These are phyloP conservation scores for Erythrocercus mccallii DNA, from an alignment of 2,113 vertebrate genomes.

Conservation along the genomic window DNA sequence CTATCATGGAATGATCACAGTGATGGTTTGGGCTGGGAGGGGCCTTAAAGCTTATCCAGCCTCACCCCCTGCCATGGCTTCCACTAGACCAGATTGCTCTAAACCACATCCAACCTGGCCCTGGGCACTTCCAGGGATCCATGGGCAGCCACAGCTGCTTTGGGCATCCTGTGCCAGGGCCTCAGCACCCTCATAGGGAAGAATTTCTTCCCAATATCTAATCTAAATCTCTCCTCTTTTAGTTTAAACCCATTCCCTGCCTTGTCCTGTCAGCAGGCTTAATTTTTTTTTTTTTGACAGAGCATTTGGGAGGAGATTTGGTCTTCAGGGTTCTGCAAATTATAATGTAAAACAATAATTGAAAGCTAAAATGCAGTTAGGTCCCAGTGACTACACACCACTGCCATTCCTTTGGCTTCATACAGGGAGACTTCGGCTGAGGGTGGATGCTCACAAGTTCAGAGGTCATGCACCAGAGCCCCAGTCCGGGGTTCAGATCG, in stretches of 20 bases:
- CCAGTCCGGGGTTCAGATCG: rapidly evolving
- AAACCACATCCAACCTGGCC: neutral
- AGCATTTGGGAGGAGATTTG: neutral
- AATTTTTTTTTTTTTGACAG: neutral
- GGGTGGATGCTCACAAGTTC: neutral
- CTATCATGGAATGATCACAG: neutral
- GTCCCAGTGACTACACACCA: neutral
- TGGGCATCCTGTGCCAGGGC: neutral
- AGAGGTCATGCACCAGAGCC: neutral
- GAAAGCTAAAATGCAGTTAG: neutral
- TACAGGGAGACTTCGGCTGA: neutral
- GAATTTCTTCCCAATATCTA: neutral
- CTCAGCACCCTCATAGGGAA: neutral
- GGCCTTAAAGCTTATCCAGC: neutral
- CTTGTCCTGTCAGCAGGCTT: neutral
- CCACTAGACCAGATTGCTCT: neutral
- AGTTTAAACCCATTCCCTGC: neutral
- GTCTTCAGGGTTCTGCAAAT: neutral
- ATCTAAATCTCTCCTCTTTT: neutral
- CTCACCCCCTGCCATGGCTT: neutral
- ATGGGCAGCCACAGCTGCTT: neutral
- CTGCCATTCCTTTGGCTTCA: neutral
- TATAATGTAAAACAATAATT: neutral
- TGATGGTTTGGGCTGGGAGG: neutral
- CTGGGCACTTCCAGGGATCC: neutral